Base-by-base conservation (phyloP, 53 echinoderm and acorn worm species). In the Echinarachnius parma region DNA sequence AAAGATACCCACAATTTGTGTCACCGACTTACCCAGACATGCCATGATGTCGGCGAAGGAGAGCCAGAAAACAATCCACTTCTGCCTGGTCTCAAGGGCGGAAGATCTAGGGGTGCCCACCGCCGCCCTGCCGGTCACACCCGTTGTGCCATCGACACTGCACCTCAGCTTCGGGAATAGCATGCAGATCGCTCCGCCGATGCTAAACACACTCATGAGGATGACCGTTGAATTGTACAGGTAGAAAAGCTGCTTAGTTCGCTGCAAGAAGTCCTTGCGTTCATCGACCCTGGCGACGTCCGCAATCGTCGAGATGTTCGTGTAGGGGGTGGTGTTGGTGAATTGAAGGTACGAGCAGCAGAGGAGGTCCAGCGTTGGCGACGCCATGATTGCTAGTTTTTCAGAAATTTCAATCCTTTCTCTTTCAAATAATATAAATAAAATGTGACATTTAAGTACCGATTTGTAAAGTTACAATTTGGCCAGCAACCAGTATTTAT, bases 31-130 rank as follows among this genome's bases (percentile, higher is more conserved):
- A 88, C 98, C 98, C 3, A 88, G 0, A 65, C 91, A 98, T 21
- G 98, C 98, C 70, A 91, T 29, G n/a, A 98, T 66, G 74, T 98
- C 98, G 19, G 98, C 71, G 32, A 84, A 76, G 18, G 98, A 84
- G 75, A 98, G 53, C 91, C 91, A 89, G 16, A 81, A 81, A 34
- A 98, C 80, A 32, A 98, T 91, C 31, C 68, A 83, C 37, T 66
- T 79, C 72, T 91, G 98, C 10, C 91, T 61, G 28, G 66, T 80
- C 28, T 91, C 90, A 11, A 77, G 48, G 19, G 82, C 42, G 15
- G 66, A 54, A 5, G 82, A 72, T 36, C 56, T 32, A n/a, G n/a
- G n/a, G n/a, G n/a, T n/a, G n/a, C n/a, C n/a, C n/a, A n/a, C n/a
- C 23, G 22, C 28, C 3, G 15, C 34, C 29, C 32, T 31, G 14